These are phyloP conservation scores for Plebejus argus DNA, from an alignment of 2,888 invertebrate species.

Conservation along the genomic window DNA sequence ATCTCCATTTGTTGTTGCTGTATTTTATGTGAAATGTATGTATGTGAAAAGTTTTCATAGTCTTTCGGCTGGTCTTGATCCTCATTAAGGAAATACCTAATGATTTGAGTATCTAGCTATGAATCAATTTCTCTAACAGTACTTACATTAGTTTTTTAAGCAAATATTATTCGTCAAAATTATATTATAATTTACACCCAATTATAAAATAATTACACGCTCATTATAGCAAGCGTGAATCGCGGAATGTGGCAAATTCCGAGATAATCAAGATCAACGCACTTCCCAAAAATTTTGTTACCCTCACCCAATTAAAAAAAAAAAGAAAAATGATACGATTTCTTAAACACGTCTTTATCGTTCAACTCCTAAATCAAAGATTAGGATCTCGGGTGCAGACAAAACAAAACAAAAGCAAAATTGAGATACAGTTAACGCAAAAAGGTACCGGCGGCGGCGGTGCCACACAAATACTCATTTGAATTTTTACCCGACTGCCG, in stretches of 20 bases:
- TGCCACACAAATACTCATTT: not conserved
- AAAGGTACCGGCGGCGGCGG: conserved; percentile 42
- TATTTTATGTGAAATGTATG: too few relatives aligned
- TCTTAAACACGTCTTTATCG: conserved; percentile 45
- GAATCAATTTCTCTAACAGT: too few relatives aligned
- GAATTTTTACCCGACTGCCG: conserved; percentile 14
- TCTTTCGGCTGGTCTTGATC: too few relatives aligned
- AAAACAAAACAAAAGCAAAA: conserved; percentile 57
- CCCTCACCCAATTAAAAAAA: conserved; percentile 33
- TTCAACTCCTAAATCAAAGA: conserved; percentile 57
- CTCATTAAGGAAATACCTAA: too few relatives aligned
- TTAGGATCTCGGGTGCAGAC: conserved; percentile 59
- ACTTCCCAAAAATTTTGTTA: conserved; percentile 30
- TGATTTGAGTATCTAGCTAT: too few relatives aligned
- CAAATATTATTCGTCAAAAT: not conserved
- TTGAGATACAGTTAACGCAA: conserved; percentile 50
- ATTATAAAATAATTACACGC: conserved; percentile 20
- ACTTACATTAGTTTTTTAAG: not conserved
- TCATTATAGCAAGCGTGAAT: not conserved
- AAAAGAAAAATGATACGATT: conserved; percentile 40
- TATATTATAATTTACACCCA: not conserved
- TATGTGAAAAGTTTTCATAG: too few relatives aligned
- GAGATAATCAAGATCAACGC: conserved; percentile 28
- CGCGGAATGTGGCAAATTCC: conserved; percentile 3
- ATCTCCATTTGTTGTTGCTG: too few relatives aligned